These are phyloP conservation scores for Chelon labrosus DNA, from an alignment of 2,797 vertebrate species.

Conservation along the genomic window DNA sequence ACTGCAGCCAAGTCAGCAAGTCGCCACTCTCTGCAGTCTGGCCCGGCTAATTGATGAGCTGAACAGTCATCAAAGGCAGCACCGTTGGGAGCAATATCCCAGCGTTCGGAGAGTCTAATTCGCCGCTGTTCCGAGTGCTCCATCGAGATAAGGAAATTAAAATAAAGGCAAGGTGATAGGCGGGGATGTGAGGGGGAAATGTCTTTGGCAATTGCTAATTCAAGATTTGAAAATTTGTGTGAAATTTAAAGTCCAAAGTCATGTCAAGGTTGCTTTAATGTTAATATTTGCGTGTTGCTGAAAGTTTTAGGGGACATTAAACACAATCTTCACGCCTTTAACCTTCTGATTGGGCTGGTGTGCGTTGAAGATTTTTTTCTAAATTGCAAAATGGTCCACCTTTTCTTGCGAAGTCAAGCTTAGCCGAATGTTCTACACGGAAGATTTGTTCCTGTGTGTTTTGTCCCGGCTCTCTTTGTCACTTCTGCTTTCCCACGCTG, in stretches of 20 bases:
- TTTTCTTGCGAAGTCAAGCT: too few relatives aligned
- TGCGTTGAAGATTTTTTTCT: too few relatives aligned
- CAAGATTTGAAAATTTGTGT: background rate
- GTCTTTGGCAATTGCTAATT: background rate
- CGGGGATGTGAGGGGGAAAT: background rate
- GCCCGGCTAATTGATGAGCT: slow-evolving; percentile 56
- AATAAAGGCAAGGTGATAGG: background rate
- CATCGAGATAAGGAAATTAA: slow-evolving; percentile 5
- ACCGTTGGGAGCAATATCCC: slow-evolving; percentile 25
- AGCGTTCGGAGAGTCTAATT: slow-evolving; percentile 21
- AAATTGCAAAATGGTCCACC: too few relatives aligned
- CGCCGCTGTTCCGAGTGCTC: background rate
- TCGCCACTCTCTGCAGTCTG: slow-evolving; percentile 10
- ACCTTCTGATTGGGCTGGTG: too few relatives aligned
- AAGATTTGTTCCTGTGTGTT: too few relatives aligned
- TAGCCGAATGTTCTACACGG: too few relatives aligned
- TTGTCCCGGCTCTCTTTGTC: too few relatives aligned
- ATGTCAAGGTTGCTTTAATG: background rate
- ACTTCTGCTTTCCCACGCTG: too few relatives aligned
- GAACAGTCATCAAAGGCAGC: slow-evolving; percentile 49
- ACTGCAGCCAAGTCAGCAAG: slow-evolving; percentile 21
- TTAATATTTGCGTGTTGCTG: background rate
- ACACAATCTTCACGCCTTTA: background rate
- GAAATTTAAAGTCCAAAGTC: background rate
- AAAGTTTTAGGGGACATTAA: too few relatives aligned